Evolutionary conservation across 2,113 vertebrate species (phyloP).

Genomic region (Serilophus lunatus): DNA sequence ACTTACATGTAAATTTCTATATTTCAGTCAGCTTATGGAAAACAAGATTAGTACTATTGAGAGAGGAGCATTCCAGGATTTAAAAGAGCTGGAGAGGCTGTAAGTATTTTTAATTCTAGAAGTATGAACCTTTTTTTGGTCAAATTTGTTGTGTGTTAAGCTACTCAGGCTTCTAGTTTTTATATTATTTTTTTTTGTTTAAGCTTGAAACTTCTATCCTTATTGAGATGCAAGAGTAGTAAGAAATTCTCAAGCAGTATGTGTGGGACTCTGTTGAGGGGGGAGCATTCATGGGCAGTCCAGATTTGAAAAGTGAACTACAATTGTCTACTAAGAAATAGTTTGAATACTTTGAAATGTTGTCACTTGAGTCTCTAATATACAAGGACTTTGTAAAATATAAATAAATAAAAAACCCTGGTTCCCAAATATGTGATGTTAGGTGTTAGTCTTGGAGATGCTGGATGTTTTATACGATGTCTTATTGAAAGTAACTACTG

Average conservation of each 20-base stretch:
- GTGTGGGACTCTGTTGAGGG: accelerated
- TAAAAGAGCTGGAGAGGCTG: slow-evolving; percentile 98
- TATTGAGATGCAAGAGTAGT: not conserved
- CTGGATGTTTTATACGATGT: not conserved
- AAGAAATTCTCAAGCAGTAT: not conserved
- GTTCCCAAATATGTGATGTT: not conserved
- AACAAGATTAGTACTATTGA: slow-evolving; percentile 97
- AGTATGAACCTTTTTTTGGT: not conserved
- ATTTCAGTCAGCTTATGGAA: slow-evolving; percentile 97
- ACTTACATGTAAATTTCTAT: slow-evolving; percentile 10
- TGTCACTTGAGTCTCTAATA: not conserved
- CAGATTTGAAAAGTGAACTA: not conserved
- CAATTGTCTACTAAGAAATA: not conserved
- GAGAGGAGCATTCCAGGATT: slow-evolving; percentile 96
- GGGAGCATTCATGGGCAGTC: not conserved
- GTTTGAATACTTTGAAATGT: not conserved
- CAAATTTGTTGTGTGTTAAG: not conserved
- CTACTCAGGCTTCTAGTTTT: not conserved
- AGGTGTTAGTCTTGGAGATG: not conserved
- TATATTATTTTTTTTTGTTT: not conserved
- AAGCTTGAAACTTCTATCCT: not conserved
- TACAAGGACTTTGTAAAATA: not conserved
- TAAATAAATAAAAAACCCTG: not conserved
- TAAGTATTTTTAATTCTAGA: slow-evolving; percentile 79
- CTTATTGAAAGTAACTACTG: not conserved